A percentile compares a stretch with the other conserved stretches of the same genome.
Evolutionary conservation across 2,113 vertebrate species (phyloP).

Genomic region (Carassius auratus): DNA sequence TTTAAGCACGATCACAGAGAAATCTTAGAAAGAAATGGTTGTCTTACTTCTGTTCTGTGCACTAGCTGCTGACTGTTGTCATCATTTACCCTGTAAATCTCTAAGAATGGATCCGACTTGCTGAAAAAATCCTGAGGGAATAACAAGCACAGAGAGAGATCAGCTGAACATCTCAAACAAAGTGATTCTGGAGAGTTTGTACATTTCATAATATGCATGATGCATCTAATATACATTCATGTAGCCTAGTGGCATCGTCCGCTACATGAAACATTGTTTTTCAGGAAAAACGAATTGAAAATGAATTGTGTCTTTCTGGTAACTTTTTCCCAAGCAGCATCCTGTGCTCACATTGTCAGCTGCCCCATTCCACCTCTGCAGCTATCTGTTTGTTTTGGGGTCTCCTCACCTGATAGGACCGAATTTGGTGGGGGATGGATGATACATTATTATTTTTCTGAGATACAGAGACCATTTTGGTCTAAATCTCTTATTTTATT

Average conservation of each 20-base stretch:
- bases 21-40: not conserved
- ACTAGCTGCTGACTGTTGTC: conserved; percentile 94
- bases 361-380: not conserved
- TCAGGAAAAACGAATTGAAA: not conserved
- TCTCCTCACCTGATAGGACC: not conserved
- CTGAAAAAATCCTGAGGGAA: conserved; percentile 93
- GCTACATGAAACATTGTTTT: not conserved
- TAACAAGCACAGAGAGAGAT: conserved; percentile 26
- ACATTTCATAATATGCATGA: not conserved
- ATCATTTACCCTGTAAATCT: conserved; percentile 92
- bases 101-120: conserved; percentile 97
- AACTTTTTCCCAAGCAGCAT: not conserved
- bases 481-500: not conserved
- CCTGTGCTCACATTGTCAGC: too few species aligned
- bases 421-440: not conserved
- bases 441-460: not conserved
- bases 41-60: conserved; percentile 92
- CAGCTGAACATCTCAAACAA: conserved; percentile 1
- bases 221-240: not conserved
- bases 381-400: not conserved
- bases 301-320: conserved; percentile 10
- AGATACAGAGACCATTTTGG: not conserved
- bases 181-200: not conserved
- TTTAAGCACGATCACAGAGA: not conserved
- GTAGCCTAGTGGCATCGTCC: not conserved